Conservation (phyloP, 1,140 invertebrate genomes). For the Battus philenor region DNA sequence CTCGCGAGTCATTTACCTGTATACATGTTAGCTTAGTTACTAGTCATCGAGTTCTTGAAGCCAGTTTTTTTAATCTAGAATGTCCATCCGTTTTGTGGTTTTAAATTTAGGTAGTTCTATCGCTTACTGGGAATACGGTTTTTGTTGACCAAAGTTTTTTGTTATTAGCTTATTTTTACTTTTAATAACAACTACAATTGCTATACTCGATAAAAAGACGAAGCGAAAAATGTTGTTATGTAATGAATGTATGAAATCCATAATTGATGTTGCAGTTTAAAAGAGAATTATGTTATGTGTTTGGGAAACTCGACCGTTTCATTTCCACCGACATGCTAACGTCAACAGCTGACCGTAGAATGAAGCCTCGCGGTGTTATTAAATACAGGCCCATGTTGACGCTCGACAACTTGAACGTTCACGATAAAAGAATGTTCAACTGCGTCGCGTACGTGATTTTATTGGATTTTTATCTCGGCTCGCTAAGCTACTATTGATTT, state of each 20-base stretch:
- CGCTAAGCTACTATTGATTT: constrained; percentile 17
- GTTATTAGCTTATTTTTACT: too few species aligned
- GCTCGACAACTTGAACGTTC: constrained; percentile 26
- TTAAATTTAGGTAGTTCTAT: too few species aligned
- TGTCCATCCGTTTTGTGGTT: too few species aligned
- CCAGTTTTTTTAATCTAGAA: too few species aligned
- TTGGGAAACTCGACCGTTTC: constrained; percentile 27
- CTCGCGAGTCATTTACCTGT: too few species aligned
- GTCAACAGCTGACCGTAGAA: constrained; percentile 38
- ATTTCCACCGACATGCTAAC: constrained; percentile 27
- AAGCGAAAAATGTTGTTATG: too few species aligned
- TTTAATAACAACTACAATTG: too few species aligned
- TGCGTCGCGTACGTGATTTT: constrained; percentile 51
- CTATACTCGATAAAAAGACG: too few species aligned
- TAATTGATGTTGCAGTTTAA: constrained; percentile 6
- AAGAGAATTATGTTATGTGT: constrained; percentile 17
- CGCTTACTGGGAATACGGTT: too few species aligned
- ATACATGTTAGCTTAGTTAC: too few species aligned
- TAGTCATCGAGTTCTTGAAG: too few species aligned
- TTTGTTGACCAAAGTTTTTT: too few species aligned
- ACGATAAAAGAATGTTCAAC: constrained; percentile 52
- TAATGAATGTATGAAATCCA: constrained; percentile 1
- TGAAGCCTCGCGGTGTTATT: constrained; percentile 44
- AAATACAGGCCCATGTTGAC: constrained; percentile 52
- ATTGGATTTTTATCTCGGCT: constrained; percentile 55